Evolutionary conservation across 2,888 invertebrate genomes (phyloP).

Genomic region (Autographa gamma): DNA sequence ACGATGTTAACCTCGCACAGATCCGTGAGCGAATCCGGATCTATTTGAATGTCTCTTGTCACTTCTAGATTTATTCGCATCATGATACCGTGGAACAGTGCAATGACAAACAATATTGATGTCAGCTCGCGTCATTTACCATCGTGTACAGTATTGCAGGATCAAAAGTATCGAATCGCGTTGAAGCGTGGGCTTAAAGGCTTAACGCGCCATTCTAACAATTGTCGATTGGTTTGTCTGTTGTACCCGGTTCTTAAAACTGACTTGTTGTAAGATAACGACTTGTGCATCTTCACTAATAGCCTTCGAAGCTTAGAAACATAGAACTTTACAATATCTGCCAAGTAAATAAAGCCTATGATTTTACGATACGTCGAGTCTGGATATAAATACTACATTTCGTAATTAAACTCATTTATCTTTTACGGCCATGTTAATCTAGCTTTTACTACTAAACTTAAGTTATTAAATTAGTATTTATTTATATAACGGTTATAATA

Average conservation of each 20-base stretch:
- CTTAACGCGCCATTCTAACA: neutral
- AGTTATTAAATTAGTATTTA: slow-evolving; percentile 1
- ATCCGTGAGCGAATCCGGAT: slow-evolving; percentile 71
- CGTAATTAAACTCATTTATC: neutral
- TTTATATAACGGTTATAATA: slow-evolving; percentile 1
- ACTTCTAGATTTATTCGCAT: slow-evolving; percentile 53
- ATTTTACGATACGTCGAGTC: neutral
- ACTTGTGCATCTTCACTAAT: neutral
- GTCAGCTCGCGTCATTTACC: slow-evolving; percentile 35
- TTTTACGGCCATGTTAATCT: neutral
- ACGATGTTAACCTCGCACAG: slow-evolving; percentile 67
- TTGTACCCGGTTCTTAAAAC: neutral
- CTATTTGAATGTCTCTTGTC: slow-evolving; percentile 58
- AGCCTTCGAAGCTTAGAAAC: neutral
- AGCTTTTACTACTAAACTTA: slow-evolving; percentile 4
- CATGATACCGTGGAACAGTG: slow-evolving; percentile 32
- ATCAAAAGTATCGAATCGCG: slow-evolving; percentile 6
- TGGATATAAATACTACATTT: neutral
- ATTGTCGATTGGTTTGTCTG: neutral
- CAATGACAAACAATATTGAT: slow-evolving; percentile 46
- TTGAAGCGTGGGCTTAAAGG: slow-evolving; percentile 2
- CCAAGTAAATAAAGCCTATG: neutral
- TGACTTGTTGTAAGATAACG: neutral
- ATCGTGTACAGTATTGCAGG: slow-evolving; percentile 16
- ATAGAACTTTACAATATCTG: neutral